Conservation (phyloP, 2,113 vertebrate genomes). For the Hypanus sabinus region DNA sequence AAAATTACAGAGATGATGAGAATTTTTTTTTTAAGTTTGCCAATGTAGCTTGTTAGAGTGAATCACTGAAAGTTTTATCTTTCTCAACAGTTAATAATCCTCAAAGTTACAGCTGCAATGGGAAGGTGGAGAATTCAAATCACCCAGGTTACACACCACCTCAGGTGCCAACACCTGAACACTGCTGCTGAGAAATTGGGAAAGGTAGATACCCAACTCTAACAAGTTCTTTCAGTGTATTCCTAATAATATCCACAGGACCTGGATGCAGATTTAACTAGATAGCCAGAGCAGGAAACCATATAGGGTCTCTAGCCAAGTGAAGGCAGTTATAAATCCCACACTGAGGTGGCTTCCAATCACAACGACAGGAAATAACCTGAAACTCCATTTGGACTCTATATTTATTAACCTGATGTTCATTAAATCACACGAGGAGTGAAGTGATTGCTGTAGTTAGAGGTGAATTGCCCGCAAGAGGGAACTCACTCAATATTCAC, state of each 20-base stretch:
- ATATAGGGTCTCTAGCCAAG: background rate
- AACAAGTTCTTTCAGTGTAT: background rate
- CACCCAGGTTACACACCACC: background rate
- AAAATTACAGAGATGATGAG: background rate
- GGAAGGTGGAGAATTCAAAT: background rate
- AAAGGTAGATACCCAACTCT: background rate
- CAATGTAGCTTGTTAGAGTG: background rate
- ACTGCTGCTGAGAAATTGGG: background rate
- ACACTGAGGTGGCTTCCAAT: too few species aligned
- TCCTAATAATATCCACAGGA: background rate
- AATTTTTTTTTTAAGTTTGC: background rate
- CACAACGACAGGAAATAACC: too few species aligned
- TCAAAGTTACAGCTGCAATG: background rate
- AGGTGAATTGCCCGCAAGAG: too few species aligned
- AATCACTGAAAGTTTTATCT: background rate
- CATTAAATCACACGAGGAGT: too few species aligned
- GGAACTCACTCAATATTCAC: too few species aligned
- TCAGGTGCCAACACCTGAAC: background rate
- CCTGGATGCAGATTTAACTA: background rate
- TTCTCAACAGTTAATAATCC: background rate
- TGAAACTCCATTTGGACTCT: too few species aligned
- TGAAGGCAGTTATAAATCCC: background rate
- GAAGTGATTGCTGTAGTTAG: too few species aligned
- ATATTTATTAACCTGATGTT: too few species aligned
- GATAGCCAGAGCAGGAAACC: background rate